Conservation (phyloP, 2,797 vertebrate species). For the Bothrops alternatus region DNA sequence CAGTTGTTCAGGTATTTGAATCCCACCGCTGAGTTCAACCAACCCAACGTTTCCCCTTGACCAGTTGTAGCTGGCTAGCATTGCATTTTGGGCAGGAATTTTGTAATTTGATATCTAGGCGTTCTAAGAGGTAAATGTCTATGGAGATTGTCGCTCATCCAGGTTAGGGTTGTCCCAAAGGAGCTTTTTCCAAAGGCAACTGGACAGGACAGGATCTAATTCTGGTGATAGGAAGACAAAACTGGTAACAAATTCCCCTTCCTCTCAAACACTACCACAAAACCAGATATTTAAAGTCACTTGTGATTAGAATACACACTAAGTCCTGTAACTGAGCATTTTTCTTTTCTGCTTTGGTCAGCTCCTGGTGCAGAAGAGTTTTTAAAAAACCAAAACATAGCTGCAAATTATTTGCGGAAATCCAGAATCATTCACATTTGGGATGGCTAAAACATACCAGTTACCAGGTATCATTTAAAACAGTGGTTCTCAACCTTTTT, state of each 20-base stretch:
- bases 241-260: not conserved
- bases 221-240: no score
- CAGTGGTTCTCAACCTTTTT: no score
- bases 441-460: not conserved
- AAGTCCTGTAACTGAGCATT: not conserved
- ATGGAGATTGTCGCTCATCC: no score
- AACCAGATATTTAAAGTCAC: not conserved
- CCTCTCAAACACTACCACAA: not conserved
- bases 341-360: not conserved
- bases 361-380: not conserved
- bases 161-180: no score
- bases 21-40: not conserved
- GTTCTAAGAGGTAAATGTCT: not conserved
- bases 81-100: not conserved
- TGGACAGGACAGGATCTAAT: no score
- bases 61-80: not conserved
- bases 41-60: constrained; percentile 13
- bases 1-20: no score
- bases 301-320: not conserved
- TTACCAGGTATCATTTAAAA: not conserved
- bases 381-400: not conserved
- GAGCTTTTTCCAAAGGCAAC: no score
- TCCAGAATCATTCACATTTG: not conserved
- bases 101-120: not conserved
- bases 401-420: not conserved